Percentiles rank a stretch among this genome's conserved stretches.
Evolutionary conservation across 2,797 vertebrate species (phyloP).

Genomic region (Megalops cyprinoides): DNA sequence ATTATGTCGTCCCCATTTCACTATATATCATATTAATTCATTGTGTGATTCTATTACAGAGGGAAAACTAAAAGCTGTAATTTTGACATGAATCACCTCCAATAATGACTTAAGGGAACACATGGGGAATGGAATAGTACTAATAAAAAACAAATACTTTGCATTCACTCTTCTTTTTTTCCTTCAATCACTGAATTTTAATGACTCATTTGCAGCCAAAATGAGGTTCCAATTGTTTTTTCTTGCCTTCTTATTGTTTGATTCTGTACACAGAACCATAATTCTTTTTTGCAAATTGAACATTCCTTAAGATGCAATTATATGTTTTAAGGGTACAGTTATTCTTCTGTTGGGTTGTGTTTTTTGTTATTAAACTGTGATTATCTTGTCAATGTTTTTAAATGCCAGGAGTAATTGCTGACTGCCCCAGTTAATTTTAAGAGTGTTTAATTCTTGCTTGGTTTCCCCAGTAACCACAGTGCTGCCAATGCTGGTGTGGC

Average conservation of each 20-base stretch:
- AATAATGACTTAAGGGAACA: not conserved
- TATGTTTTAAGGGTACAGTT: not conserved
- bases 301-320: not conserved
- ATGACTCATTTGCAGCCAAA: not conserved
- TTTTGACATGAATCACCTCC: not conserved
- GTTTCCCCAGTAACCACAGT: constrained; percentile 53
- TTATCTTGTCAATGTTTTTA: constrained; percentile 51
- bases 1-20: constrained; percentile 12
- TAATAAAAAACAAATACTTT: not conserved
- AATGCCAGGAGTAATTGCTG: constrained; percentile 54
- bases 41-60: not conserved
- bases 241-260: constrained; percentile 1
- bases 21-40: not conserved
- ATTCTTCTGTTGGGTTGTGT: not conserved
- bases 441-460: constrained; percentile 31
- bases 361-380: constrained; percentile 37
- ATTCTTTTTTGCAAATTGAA: not conserved
- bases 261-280: not conserved
- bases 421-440: constrained; percentile 49
- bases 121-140: too few relatives aligned
- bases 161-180: not conserved
- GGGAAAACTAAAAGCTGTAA: not conserved
- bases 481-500: constrained; percentile 33
- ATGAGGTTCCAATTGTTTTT: not conserved
- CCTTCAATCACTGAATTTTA: not conserved